Evolutionary conservation across 1,140 invertebrate species (phyloP).

Genomic region (Matsumurasca onukii): DNA sequence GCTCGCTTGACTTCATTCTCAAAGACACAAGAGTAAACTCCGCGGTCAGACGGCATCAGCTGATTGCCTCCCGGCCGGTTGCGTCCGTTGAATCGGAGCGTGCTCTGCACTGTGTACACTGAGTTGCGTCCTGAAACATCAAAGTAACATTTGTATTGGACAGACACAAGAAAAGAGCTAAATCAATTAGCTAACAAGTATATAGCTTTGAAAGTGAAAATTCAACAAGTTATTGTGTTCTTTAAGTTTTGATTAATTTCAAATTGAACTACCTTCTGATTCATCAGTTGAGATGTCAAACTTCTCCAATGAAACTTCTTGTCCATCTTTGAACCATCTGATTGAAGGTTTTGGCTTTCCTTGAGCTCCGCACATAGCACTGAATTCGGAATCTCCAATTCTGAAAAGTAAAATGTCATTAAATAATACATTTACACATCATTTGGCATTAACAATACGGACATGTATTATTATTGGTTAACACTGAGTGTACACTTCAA

Average conservation of each 20-base stretch:
- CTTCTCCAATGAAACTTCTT: conserved; percentile 70
- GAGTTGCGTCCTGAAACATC: conserved; percentile 46
- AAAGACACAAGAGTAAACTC: conserved; percentile 84
- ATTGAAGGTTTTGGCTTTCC: conserved; percentile 84
- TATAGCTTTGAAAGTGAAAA: not conserved
- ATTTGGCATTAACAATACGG: not conserved
- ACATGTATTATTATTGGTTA: no score
- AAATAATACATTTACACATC: not conserved
- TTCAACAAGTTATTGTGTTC: not conserved
- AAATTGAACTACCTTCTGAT: conserved; percentile 56
- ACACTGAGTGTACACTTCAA: no score
- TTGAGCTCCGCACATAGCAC: conserved; percentile 77
- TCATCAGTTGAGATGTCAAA: conserved; percentile 79
- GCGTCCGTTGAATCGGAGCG: conserved; percentile 74
- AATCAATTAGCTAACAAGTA: not conserved
- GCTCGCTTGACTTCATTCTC: conserved; percentile 86
- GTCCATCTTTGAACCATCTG: conserved; percentile 83
- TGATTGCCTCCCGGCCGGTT: conserved; percentile 72
- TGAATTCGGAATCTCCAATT: conserved; percentile 78
- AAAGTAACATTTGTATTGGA: not conserved
- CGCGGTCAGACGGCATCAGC: conserved; percentile 78
- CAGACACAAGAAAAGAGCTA: not conserved
- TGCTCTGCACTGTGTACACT: conserved; percentile 81
- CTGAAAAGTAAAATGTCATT: conserved; percentile 47
- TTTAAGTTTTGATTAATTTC: not conserved